Conservation (phyloP, 2,797 vertebrate genomes). For the Podargus strigoides region DNA sequence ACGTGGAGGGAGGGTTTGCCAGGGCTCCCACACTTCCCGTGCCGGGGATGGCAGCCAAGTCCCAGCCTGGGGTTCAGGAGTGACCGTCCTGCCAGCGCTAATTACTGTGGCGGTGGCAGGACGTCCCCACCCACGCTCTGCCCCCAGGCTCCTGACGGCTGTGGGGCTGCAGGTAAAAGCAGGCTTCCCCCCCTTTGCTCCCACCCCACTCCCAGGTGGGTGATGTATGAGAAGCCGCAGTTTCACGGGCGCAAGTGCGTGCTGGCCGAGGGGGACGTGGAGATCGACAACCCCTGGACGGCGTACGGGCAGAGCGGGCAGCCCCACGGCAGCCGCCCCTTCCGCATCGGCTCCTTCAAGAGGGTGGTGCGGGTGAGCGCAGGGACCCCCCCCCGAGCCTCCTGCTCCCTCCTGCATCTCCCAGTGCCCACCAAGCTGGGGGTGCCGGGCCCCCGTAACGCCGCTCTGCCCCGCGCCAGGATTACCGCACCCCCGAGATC, state of each 20-base stretch:
- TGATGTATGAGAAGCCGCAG: conserved; percentile 88
- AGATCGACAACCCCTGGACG: conserved; percentile 75
- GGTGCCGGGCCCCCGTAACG: rapidly evolving
- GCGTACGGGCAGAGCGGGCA: conserved; percentile 10
- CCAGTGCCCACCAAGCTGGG: rapidly evolving
- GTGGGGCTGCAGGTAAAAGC: background rate
- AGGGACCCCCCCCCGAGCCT: background rate
- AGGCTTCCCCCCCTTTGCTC: rapidly evolving
- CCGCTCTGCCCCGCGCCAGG: conserved; percentile 64
- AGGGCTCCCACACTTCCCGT: rapidly evolving
- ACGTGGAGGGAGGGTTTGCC: background rate
- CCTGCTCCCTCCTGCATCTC: background rate
- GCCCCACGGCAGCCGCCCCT: background rate
- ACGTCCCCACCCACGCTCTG: background rate
- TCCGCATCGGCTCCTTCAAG: conserved; percentile 79
- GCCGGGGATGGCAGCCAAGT: rapidly evolving
- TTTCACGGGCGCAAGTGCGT: conserved; percentile 89
- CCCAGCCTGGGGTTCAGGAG: background rate
- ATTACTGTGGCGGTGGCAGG: background rate
- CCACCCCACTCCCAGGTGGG: conserved; percentile 77
- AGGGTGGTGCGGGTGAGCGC: conserved; percentile 84
- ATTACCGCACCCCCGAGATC: conserved; percentile 87
- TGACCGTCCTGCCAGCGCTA: rapidly evolving
- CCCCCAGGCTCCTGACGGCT: background rate
- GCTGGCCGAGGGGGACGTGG: conserved; percentile 86